Conservation (phyloP, 53 echinoderm and acorn worm genomes). For the Holothuria leucospilota region DNA sequence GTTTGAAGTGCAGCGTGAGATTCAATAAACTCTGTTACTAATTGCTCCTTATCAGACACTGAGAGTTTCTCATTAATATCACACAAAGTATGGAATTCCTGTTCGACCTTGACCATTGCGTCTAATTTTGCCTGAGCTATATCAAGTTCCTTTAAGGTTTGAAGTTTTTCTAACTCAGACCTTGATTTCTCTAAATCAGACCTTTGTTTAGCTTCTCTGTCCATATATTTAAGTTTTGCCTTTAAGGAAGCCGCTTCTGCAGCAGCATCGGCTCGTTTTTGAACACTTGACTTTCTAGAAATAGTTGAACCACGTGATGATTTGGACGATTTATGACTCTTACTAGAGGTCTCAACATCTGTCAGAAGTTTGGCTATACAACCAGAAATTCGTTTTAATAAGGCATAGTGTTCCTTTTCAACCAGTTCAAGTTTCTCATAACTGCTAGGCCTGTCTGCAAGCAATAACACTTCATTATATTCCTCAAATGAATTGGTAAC, state of each 20-base stretch:
- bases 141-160: too few relatives aligned
- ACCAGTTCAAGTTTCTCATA: neutral
- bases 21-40: conserved; percentile 3
- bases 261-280: neutral
- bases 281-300: neutral
- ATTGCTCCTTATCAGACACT: too few relatives aligned
- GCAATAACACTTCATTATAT: too few relatives aligned
- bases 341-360: neutral
- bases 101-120: neutral
- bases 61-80: neutral
- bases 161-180: too few relatives aligned
- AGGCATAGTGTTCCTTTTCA: too few relatives aligned
- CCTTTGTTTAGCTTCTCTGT: too few relatives aligned
- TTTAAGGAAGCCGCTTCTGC: too few relatives aligned
- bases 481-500: neutral
- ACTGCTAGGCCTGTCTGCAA: neutral
- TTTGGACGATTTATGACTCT: neutral
- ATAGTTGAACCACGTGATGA: too few relatives aligned
- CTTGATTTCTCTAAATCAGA: too few relatives aligned
- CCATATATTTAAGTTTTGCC: too few relatives aligned
- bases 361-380: neutral
- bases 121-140: too few relatives aligned
- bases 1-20: neutral
- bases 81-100: neutral
- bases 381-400: too few relatives aligned